These are phyloP conservation scores for Hydropsyche tenuis DNA, from an alignment of 1,140 invertebrate genomes.

Conservation along the genomic window DNA sequence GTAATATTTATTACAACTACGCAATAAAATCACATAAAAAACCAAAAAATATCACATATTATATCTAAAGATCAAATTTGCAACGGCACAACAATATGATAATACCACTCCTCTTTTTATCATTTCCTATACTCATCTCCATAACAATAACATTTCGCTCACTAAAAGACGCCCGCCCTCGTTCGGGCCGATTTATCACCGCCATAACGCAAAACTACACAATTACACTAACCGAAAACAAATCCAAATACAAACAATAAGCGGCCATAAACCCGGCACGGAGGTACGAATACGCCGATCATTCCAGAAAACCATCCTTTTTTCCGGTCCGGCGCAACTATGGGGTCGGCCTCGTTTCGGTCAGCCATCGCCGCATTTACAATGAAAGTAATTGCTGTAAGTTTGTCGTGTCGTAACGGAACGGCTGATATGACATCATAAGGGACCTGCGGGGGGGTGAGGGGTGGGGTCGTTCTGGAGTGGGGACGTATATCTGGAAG, in stretches of 20 bases:
- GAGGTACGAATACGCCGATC: too few species aligned
- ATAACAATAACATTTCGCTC: too few species aligned
- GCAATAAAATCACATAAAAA: too few species aligned
- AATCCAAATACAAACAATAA: neutral
- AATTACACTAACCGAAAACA: neutral
- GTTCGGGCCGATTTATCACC: neutral
- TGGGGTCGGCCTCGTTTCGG: slow-evolving; percentile 16
- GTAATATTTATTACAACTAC: too few species aligned
- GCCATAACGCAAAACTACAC: neutral
- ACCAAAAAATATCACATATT: too few species aligned
- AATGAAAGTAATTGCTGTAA: slow-evolving; percentile 29
- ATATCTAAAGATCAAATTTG: too few species aligned
- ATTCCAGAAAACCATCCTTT: neutral
- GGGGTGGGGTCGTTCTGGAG: neutral
- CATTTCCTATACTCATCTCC: too few species aligned
- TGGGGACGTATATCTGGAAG: slow-evolving; percentile 7
- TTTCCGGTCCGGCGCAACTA: neutral
- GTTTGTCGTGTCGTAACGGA: slow-evolving; percentile 22
- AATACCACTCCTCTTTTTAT: too few species aligned
- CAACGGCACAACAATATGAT: too few species aligned
- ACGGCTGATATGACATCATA: slow-evolving; percentile 39
- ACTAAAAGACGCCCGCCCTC: too few species aligned
- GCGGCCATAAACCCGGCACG: neutral
- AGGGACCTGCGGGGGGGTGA: neutral
- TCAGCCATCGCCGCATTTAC: slow-evolving; percentile 22